phyloP scores from a whole-genome alignment of 2,113 vertebrate genomes.

The Albula goreensis region DNA sequence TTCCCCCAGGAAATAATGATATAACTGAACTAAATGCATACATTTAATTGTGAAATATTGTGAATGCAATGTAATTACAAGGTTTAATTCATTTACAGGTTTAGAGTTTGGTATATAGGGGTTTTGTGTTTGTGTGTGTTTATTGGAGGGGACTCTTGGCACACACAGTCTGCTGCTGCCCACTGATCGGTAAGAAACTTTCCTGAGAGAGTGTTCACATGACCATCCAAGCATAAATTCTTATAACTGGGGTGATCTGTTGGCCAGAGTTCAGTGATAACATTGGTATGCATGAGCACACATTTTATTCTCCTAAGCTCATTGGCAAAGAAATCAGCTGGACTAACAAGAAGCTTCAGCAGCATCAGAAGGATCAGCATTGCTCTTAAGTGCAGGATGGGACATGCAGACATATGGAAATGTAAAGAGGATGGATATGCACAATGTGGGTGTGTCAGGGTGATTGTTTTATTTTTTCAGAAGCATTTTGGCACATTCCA shows the following conservation, averaged over 20 bases:
- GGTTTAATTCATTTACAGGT: neutral
- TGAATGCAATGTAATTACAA: neutral
- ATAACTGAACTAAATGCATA: neutral
- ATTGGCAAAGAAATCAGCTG: slow-evolving; percentile 45
- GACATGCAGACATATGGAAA: neutral
- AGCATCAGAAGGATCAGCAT: slow-evolving; percentile 17
- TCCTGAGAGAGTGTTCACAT: neutral
- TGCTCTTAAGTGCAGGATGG: slow-evolving; percentile 26
- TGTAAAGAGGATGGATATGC: neutral
- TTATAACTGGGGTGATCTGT: slow-evolving; percentile 29
- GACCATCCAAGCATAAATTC: neutral
- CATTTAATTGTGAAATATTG: neutral
- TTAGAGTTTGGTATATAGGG: neutral
- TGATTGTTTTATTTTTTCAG: slow-evolving; percentile 20
- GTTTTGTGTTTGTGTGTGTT: neutral
- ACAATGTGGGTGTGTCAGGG: neutral
- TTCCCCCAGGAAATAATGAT: neutral
- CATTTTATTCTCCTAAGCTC: slow-evolving; percentile 37
- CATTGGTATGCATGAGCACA: neutral
- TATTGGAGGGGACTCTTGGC: too few species aligned
- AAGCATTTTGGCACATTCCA: slow-evolving; percentile 32
- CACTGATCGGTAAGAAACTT: slow-evolving; percentile 3
- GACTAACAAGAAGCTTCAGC: slow-evolving; percentile 50
- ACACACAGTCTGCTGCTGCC: neutral
- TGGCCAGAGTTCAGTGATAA: neutral